Evolutionary conservation across 2,797 vertebrate species (phyloP).

Genomic region (Chelmon rostratus): DNA sequence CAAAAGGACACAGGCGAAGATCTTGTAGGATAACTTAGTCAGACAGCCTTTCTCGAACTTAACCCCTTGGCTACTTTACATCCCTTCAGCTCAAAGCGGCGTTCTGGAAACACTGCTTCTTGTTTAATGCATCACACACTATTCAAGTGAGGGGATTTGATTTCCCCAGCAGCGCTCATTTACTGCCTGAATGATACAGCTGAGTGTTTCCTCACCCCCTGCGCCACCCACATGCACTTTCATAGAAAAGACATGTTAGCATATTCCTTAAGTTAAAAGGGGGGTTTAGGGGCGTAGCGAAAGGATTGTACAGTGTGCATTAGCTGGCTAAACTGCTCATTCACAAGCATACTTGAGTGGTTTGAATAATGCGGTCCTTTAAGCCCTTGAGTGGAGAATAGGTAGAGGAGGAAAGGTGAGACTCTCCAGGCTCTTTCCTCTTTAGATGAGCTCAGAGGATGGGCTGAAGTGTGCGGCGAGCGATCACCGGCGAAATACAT

Average conservation of each 20-base stretch:
- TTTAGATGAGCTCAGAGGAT: conserved; percentile 48
- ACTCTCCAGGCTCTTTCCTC: conserved; percentile 55
- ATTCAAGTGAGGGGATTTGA: conserved; percentile 30
- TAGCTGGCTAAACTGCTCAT: conserved; percentile 51
- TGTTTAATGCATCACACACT: conserved; percentile 39
- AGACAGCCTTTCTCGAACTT: conserved; percentile 36
- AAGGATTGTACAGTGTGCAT: conserved; percentile 28
- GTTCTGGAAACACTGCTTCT: conserved; percentile 13
- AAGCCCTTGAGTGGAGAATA: conserved; percentile 49
- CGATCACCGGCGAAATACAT: conserved; percentile 60
- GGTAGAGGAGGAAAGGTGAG: conserved; percentile 55
- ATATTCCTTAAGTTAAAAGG: conserved; percentile 34
- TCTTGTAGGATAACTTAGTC: conserved; percentile 43
- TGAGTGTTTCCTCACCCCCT: conserved; percentile 34
- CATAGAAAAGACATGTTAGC: conserved; percentile 20
- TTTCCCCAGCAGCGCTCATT: conserved; percentile 36
- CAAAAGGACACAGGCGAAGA: conserved; percentile 60
- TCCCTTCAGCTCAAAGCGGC: conserved; percentile 26
- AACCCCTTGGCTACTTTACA: conserved; percentile 47
- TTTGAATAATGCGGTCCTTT: conserved; percentile 51
- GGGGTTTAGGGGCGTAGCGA: conserved; percentile 34
- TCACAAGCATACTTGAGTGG: conserved; percentile 55
- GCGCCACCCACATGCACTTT: conserved; percentile 17
- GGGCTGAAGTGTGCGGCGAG: conserved; percentile 44
- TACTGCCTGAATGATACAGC: conserved; percentile 23